Evolutionary conservation across 1,140 invertebrate species (phyloP).

Genomic region (Teleopsis dalmanni): DNA sequence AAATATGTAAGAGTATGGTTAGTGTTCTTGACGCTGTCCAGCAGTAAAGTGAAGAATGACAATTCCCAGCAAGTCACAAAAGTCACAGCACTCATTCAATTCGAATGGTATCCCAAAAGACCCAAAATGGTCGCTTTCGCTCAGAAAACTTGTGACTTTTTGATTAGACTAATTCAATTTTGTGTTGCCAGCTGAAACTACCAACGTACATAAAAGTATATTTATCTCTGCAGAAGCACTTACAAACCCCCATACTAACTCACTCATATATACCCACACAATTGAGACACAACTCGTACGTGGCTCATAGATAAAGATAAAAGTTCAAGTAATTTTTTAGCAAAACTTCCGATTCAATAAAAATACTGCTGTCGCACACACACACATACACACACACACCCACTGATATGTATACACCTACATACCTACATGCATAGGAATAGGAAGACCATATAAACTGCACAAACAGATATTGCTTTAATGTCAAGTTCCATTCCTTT

Average conservation of each 20-base stretch:
- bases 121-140: no score
- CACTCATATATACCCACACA: constrained; percentile 5
- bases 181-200: constrained; percentile 3
- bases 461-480: no score
- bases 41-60: constrained; percentile 3
- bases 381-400: not conserved
- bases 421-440: not conserved
- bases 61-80: constrained; percentile 6
- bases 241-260: not conserved
- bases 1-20: not conserved
- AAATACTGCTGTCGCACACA: not conserved
- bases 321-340: constrained; percentile 9
- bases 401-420: not conserved
- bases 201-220: not conserved
- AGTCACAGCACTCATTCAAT: constrained; percentile 5
- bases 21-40: not conserved
- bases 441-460: no score
- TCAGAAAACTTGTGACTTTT: constrained; percentile 9
- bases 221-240: no score
- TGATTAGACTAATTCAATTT: constrained; percentile 15
- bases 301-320: constrained; percentile 1
- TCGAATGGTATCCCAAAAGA: not conserved
- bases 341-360: constrained; percentile 12
- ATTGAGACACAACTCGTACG: not conserved
- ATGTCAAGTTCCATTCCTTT: no score